Conservation (phyloP, 2,797 vertebrate genomes). For the Poecilia gillii region DNA sequence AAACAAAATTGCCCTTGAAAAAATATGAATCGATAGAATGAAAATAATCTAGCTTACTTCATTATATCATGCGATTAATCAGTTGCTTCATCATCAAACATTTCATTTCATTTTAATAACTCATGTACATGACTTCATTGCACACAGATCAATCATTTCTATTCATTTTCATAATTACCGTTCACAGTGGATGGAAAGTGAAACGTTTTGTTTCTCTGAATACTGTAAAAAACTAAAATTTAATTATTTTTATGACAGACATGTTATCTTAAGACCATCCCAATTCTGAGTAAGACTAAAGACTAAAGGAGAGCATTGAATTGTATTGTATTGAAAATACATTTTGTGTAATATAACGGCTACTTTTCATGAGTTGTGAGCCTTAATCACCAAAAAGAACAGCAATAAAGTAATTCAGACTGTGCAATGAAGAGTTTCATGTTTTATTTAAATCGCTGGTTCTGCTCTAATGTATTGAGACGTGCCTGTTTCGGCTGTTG, state of each 20-base stretch:
- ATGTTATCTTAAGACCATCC: neutral
- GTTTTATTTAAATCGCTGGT: neutral
- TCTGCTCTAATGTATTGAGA: neutral
- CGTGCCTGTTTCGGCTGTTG: constrained; percentile 6
- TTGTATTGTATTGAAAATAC: neutral
- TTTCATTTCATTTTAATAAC: neutral
- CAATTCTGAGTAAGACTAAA: neutral
- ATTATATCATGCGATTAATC: no score
- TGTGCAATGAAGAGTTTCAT: neutral
- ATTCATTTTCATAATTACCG: neutral
- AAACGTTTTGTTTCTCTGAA: neutral
- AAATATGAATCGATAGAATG: no score
- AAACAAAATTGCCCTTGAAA: no score
- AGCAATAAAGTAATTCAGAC: neutral
- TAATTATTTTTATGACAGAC: neutral
- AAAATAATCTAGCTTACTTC: no score
- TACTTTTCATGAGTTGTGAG: neutral
- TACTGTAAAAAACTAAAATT: neutral
- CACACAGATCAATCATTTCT: neutral
- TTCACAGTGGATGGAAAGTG: neutral
- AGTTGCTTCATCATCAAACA: no score
- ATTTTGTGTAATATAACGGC: neutral
- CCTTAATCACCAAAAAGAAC: neutral
- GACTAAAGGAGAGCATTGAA: neutral
- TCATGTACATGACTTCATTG: neutral